A percentile compares a stretch with the other conserved stretches of the same genome.
Conservation (phyloP, 2,888 invertebrate species). For the Cantharis nigra region DNA sequence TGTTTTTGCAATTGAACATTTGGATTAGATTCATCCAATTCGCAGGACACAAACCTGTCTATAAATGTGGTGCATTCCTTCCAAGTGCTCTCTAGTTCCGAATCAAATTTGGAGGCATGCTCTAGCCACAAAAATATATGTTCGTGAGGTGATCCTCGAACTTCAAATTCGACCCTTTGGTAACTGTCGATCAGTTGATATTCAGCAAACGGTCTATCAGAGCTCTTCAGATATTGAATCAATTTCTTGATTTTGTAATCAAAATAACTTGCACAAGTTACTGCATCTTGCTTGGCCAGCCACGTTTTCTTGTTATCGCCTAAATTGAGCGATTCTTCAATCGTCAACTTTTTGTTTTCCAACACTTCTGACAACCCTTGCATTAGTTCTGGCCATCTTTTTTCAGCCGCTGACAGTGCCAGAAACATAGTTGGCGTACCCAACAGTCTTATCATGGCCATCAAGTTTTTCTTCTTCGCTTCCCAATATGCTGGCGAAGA, state of each 20-base stretch:
- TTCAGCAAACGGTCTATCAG: no score
- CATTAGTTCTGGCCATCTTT: not conserved
- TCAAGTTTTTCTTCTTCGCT: not conserved
- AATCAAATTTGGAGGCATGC: conserved; percentile 11
- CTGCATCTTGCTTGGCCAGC: not conserved
- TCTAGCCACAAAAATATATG: conserved; percentile 28
- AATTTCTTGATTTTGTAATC: not conserved
- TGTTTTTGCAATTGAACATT: conserved; percentile 30
- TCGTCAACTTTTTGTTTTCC: not conserved
- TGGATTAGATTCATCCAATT: conserved; percentile 31
- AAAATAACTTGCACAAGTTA: not conserved
- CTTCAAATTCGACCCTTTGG: conserved; percentile 37
- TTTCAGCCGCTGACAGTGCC: not conserved
- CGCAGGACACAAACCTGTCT: conserved; percentile 33
- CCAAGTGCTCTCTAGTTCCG: not conserved
- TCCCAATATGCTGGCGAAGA: not conserved
- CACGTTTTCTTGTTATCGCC: not conserved
- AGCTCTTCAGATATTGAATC: not conserved
- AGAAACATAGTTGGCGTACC: not conserved
- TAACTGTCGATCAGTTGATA: conserved; percentile 16
- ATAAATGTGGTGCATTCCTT: conserved; percentile 21
- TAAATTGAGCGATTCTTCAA: not conserved
- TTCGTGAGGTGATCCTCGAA: conserved; percentile 32
- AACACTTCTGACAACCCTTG: not conserved
- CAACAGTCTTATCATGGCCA: not conserved